These are phyloP conservation scores for Trichopria drosophilae DNA, from an alignment of 2,888 invertebrate species.

Conservation along the genomic window DNA sequence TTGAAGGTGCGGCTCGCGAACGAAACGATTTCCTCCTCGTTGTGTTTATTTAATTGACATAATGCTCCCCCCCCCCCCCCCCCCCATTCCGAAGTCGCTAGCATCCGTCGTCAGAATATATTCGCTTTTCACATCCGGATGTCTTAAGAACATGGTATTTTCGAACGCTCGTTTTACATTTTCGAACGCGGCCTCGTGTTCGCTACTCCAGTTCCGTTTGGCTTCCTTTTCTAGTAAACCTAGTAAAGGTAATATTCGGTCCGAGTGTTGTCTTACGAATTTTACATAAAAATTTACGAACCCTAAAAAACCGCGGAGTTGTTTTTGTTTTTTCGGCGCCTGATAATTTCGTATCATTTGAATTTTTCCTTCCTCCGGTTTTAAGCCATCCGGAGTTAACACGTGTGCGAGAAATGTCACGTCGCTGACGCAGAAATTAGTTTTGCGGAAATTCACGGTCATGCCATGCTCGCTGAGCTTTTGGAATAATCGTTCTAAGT, in stretches of 20 bases:
- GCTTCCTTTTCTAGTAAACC: slow-evolving; percentile 22
- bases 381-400: too few relatives aligned
- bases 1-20: slow-evolving; percentile 35
- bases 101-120: slow-evolving; percentile 30
- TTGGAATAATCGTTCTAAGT: background rate
- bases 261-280: slow-evolving; percentile 7
- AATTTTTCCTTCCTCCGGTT: slow-evolving; percentile 21
- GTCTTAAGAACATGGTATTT: background rate
- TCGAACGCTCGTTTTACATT: slow-evolving; percentile 21
- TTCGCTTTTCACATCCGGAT: slow-evolving; percentile 2
- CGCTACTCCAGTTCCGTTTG: slow-evolving; percentile 19
- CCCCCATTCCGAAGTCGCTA: slow-evolving; percentile 25
- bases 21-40: slow-evolving; percentile 27
- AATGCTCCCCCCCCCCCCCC: too few relatives aligned
- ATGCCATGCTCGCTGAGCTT: background rate
- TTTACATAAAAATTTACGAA: slow-evolving; percentile 20
- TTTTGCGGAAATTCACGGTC: slow-evolving; percentile 52
- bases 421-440: slow-evolving; percentile 57
- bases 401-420: too few relatives aligned
- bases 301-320: slow-evolving; percentile 19
- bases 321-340: slow-evolving; percentile 7
- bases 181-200: slow-evolving; percentile 24
- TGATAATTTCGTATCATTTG: slow-evolving; percentile 11
- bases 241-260: slow-evolving; percentile 18
- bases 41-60: slow-evolving; percentile 6